Conservation (phyloP, 2,113 vertebrate species). For the Arizona elegans region DNA sequence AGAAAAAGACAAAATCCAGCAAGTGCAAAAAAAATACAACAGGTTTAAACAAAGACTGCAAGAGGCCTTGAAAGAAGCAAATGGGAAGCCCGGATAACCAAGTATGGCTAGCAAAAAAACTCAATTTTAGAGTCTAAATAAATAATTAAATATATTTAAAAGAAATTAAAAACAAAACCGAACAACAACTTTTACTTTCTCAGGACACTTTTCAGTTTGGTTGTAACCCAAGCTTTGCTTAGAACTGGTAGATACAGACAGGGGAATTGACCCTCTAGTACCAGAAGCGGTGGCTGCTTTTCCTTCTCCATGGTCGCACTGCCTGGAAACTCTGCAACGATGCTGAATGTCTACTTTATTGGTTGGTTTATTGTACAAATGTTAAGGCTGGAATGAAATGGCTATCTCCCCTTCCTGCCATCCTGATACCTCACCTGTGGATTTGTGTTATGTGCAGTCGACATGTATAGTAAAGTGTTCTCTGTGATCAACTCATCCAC, state of each 20-base stretch:
- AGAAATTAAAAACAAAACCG: slow-evolving; percentile 53
- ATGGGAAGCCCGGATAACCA: slow-evolving; percentile 74
- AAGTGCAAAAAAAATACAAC: slow-evolving; percentile 82
- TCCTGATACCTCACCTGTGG: not conserved
- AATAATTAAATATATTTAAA: slow-evolving; percentile 53
- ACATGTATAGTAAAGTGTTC: not conserved
- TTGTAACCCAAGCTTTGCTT: slow-evolving; percentile 35
- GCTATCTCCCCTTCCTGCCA: not conserved
- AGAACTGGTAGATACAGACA: not conserved
- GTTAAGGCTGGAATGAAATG: not conserved
- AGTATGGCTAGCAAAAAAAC: slow-evolving; percentile 26
- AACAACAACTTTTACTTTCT: slow-evolving; percentile 46
- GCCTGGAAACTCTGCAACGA: not conserved
- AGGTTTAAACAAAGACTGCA: slow-evolving; percentile 82
- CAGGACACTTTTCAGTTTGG: slow-evolving; percentile 61
- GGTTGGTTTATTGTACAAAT: not conserved
- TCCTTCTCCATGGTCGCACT: not conserved
- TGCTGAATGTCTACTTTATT: not conserved
- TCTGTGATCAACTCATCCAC: slow-evolving; percentile 11
- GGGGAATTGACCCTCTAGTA: not conserved
- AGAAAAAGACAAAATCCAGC: slow-evolving; percentile 86
- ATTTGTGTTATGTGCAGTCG: slow-evolving; percentile 1
- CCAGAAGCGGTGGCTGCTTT: slow-evolving; percentile 40
- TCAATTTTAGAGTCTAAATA: slow-evolving; percentile 24
- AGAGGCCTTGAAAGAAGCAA: slow-evolving; percentile 75